Base-by-base conservation (phyloP, 2,888 invertebrate genomes). In the Melipona bicolor region DNA sequence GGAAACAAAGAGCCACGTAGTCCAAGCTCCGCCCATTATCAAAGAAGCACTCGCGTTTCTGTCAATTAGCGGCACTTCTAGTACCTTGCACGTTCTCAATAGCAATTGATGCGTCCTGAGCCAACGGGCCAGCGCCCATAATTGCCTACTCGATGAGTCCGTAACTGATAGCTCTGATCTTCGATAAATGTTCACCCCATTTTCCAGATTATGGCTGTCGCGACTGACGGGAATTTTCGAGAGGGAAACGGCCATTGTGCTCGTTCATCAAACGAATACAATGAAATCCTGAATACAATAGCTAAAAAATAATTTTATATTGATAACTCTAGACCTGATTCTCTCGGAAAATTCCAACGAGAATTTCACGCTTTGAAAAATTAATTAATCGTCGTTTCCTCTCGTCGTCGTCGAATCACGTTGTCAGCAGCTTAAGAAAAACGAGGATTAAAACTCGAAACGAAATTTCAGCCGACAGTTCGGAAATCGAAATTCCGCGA, bases 1-100 rank as follows among this genome's bases (percentile, higher is more conserved):
- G 17, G 15, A 65, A 65, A n/a, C 64, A 64, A 21, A 32, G 13
- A 64, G 62, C 4, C 11, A 64, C 19, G 19, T 32, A 32, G 21
- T 13, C 11, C 21, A 32, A 43, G 43, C 6, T 43, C 43, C 13
- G 13, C n/a, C 15, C n/a, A 24, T 43, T n/a, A n/a, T 65, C 65
- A n/a, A 36, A 65, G 64, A 11, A n/a, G 65, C 43, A n/a, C 21
- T 36, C 62, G 2, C 65, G n/a, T 65, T 65, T 65, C 65, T 43
- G 21, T 24, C 65, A 36, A 65, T 65, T 43, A 65, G 36, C 15
- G 3, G 65, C 65, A 65, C 65, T 43, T n/a, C n/a, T 15, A 43
- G 21, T 11, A 13, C n/a, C 65, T n/a, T 19, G 43, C 65, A 27
- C 65, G 15, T 65, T 65, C n/a, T 65, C 43, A 65, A 43, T 65